Base-by-base conservation (phyloP, 2,113 vertebrate genomes). In the Tringa solitaria region DNA sequence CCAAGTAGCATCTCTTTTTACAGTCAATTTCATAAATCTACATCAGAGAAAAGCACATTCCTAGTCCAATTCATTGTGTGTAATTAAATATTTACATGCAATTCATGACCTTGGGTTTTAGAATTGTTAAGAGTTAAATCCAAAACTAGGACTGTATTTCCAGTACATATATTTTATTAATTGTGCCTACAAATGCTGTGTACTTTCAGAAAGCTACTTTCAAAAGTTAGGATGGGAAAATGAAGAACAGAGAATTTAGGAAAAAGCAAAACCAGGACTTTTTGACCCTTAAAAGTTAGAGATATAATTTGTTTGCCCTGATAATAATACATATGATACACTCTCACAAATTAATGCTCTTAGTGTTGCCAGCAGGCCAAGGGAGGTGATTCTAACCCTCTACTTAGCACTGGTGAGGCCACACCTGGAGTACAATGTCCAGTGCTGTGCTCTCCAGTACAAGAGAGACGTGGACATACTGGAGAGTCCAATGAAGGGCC, bases 41-140 rank as follows among this genome's bases (percentile, higher is more conserved):
- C 67, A 35, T 61, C 88, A 86, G 59, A 85, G n/a, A 90, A 90
- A 90, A 90, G 72, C 46, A 83, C 54, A 88, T 88, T 93, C 45
- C 83, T 80, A 65, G 45, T 80, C 59, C 63, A 74, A 90, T 90
- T 95, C 93, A 73, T 74, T 80, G 27, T 72, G 41, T 73, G 41
- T 23, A 80, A 92, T 95, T 83, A 94, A 97, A 91, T 97, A 94
- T 94, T 94, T 85, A 92, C 67, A n/a, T 73, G 28, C 51, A 80
- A 56, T 90, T 90, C 82, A 91, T 80, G 63, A 85, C 63, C 83
- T 80, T 23, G 19, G 45, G 35, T 90, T 88, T 69, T 53, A 61
- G 85, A 96, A 90, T 90, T 88, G 67, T 85, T 93, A 87, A 85
- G 54, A 94, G 75, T 87, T 80, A 92, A 89, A 83, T 82, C 35